Base-by-base conservation (phyloP, 2,888 invertebrate species). In the Athalia cordata region DNA sequence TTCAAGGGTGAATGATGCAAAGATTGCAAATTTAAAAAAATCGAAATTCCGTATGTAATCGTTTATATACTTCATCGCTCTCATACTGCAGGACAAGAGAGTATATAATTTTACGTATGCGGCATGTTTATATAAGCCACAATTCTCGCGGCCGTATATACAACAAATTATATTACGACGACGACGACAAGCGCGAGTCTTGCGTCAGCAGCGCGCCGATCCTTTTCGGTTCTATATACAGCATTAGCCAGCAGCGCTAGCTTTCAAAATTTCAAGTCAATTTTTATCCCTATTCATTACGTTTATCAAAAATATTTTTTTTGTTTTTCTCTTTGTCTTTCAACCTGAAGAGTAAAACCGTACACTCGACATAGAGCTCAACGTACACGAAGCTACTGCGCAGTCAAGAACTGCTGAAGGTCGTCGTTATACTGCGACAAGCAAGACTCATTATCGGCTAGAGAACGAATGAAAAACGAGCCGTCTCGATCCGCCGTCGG, bases 351-450 rank as follows among this genome's bases (percentile, higher is more conserved):
- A 50, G 11, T 15, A 29, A 62, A 75, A 62, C 50, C 15, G 62
- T 3, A 55, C 43, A 8, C 8, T n/a, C 29, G 15, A 11, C 50
- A 75, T 45, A 13, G 15, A 29, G 45, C 49, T 49, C 11, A 75
- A 55, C 61, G 59, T 59, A 43, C 49, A 29, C 49, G 29, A 2
- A 62, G 75, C 75, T 62, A 75, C 75, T 75, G 64, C 75, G 75
- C 75, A 75, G 75, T 59, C 75, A 64, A 62, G 75, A 75, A 75
- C 62, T 72, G 75, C 43, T 49, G 75, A 75, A 75, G 75, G 75
- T 75, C 75, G 75, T 75, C 62, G 62, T 15, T n/a, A n/a, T 72
- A 59, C 72, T 62, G 75, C 75, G 75, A 75, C 75, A 62, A 75
- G 75, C 75, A 62, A 75, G 50, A 64, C 75, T 61, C 62, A 75